These are phyloP conservation scores for Pseudochaenichthys georgianus DNA, from an alignment of 2,797 vertebrate species.

Conservation along the genomic window DNA sequence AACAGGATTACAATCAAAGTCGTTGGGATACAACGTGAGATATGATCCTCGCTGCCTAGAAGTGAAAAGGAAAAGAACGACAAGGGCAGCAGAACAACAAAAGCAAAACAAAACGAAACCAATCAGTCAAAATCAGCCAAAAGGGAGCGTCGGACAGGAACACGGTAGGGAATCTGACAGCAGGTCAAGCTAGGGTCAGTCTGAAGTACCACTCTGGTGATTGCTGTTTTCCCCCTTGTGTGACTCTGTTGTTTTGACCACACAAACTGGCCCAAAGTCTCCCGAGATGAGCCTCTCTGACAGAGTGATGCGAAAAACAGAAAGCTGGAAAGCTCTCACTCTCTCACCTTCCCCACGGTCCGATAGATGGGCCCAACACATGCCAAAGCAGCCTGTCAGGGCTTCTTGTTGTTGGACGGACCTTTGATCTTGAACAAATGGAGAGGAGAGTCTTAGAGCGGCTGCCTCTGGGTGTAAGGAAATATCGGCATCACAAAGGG, in stretches of 20 bases:
- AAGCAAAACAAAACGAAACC: conserved; percentile 58
- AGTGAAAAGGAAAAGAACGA: conserved; percentile 46
- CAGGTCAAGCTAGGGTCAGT: conserved; percentile 70
- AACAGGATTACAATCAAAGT: conserved; percentile 71
- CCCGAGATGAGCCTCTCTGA: conserved; percentile 61
- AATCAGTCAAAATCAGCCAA: conserved; percentile 68
- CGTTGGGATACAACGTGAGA: conserved; percentile 63
- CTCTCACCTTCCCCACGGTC: conserved; percentile 64
- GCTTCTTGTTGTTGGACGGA: conserved; percentile 73
- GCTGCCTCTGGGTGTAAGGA: conserved; percentile 64
- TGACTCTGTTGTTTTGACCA: conserved; percentile 73
- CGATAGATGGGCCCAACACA: conserved; percentile 56
- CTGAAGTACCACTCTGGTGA: conserved; percentile 56
- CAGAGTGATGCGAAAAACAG: conserved; percentile 70
- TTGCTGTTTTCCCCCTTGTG: conserved; percentile 50
- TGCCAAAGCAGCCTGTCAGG: conserved; percentile 66
- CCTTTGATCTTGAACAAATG: conserved; percentile 82
- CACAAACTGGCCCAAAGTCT: conserved; percentile 69
- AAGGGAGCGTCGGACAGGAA: conserved; percentile 49
- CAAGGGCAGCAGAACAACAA: conserved; percentile 38
- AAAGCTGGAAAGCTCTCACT: conserved; percentile 68
- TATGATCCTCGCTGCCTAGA: conserved; percentile 54
- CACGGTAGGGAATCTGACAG: conserved; percentile 58
- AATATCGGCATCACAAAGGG: conserved; percentile 68
- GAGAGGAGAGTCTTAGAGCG: conserved; percentile 61